These are phyloP conservation scores for Alauda arvensis DNA, from an alignment of 2,797 vertebrate genomes.

Conservation along the genomic window DNA sequence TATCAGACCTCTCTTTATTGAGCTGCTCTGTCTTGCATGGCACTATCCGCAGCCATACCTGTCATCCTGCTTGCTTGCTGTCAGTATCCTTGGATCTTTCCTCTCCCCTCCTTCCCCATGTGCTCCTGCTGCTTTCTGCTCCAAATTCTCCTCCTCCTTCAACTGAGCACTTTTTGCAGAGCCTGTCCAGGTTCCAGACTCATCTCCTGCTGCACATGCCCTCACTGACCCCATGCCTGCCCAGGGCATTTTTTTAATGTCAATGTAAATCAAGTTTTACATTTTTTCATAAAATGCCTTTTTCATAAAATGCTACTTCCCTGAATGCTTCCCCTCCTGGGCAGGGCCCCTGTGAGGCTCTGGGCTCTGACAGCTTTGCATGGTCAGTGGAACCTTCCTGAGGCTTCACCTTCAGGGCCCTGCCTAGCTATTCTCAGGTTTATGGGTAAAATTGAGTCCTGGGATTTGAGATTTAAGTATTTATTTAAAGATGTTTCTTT, in stretches of 20 bases:
- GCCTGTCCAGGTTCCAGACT: background rate
- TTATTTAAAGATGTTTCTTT: background rate
- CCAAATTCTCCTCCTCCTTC: background rate
- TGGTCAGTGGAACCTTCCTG: background rate
- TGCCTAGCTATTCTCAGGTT: background rate
- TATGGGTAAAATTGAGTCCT: background rate
- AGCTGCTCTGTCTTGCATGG: background rate
- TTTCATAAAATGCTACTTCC: rapidly evolving
- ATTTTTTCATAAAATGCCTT: no score
- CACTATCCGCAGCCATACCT: background rate
- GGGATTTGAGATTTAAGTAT: background rate
- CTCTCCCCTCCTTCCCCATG: background rate
- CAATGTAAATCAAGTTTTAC: background rate
- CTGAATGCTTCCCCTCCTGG: background rate
- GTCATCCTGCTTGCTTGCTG: background rate
- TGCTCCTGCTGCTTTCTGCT: background rate
- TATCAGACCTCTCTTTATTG: background rate
- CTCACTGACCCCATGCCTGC: background rate
- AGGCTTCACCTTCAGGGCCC: background rate
- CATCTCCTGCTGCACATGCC: background rate
- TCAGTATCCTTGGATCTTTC: background rate
- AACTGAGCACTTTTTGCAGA: background rate
- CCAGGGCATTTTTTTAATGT: background rate
- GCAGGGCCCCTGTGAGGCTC: background rate
- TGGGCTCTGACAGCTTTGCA: background rate